Base-by-base conservation (phyloP, 2,888 invertebrate species). In the Ectobius pallidus region DNA sequence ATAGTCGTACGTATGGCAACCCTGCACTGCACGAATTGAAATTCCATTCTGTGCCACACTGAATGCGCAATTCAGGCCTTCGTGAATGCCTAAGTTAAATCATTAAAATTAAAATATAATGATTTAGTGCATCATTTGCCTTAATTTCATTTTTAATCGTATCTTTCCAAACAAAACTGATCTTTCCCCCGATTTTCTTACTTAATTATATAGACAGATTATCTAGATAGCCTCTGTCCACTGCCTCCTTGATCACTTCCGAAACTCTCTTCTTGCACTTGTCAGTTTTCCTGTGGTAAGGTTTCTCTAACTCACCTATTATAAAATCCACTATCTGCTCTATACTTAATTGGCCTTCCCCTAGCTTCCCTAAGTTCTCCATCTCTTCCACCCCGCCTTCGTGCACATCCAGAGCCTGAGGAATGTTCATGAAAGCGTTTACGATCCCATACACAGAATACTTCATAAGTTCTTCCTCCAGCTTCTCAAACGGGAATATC, bases 401-500 rank as follows among this genome's bases (percentile, higher is more conserved):
- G 9, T 3, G 22, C 25, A 62, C 70, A 30, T 44, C 22, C 44
- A 61, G 16, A 32, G 61, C 62, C 14, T 61, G 25, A 25, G 70
- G 70, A n/a, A 70, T 20, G 46, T 62, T 70, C n/a, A 70, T 20
- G 20, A 55, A 62, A 1, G 70, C 70, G 44, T 27, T 70, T 25
- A 42, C 42, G n/a, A 70, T 42, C 11, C 22, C 70, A 20, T 52
- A 70, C 42, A 32, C 32, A 9, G 39, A 30, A 49, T 62, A 70
- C 70, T 22, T 70, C 22, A 25, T 32, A 7, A 70, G 39, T 22
- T 62, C 22, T 39, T 20, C 18, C 30, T 61, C 70, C 62, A 70
- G 44, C 14, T 81, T 78, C 0, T 85, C 81, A 81, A 84, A 83
- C 0, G 87, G 81, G 76, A 90, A 89, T 0, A 91, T 75, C 65